A percentile compares a stretch with the other conserved stretches of the same genome.
These are phyloP conservation scores for Etheostoma nigrum DNA, from an alignment of 2,797 vertebrate genomes.

Conservation along the genomic window DNA sequence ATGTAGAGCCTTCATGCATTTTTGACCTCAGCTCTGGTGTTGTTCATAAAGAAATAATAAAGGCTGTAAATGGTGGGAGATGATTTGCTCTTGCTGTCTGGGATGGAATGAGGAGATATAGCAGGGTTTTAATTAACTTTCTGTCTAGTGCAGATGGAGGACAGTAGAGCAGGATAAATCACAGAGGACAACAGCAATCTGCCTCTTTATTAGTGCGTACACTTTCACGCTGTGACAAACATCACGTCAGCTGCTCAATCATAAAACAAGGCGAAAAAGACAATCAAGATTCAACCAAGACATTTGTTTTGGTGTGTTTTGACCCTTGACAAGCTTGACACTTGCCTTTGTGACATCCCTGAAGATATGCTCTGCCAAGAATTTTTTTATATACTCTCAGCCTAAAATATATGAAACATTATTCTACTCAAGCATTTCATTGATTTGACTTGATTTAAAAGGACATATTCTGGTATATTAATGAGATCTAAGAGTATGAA, in stretches of 20 bases:
- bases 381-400: conserved; percentile 7
- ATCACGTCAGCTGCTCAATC: conserved; percentile 60
- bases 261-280: conserved; percentile 71
- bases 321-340: conserved; percentile 21
- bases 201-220: conserved; percentile 78
- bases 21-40: conserved; percentile 41
- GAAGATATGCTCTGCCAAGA: conserved; percentile 11
- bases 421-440: conserved; percentile 8
- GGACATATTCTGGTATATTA: conserved; percentile 6
- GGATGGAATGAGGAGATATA: conserved; percentile 69
- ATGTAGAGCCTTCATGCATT: conserved; percentile 20
- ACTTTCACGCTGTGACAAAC: conserved; percentile 64
- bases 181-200: conserved; percentile 78
- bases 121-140: conserved; percentile 82
- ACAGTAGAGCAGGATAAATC: conserved; percentile 79
- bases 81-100: conserved; percentile 77
- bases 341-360: conserved; percentile 27
- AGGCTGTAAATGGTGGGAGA: conserved; percentile 66
- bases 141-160: conserved; percentile 69
- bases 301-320: conserved; percentile 55
- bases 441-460: conserved; percentile 5
- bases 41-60: conserved; percentile 74
- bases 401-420: conserved; percentile 14
- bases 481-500: background rate
- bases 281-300: conserved; percentile 55